Percentiles rank a stretch among this genome's conserved stretches.
Evolutionary conservation across 2,888 invertebrate species (phyloP).

Genomic region (Schizaphis graminum): DNA sequence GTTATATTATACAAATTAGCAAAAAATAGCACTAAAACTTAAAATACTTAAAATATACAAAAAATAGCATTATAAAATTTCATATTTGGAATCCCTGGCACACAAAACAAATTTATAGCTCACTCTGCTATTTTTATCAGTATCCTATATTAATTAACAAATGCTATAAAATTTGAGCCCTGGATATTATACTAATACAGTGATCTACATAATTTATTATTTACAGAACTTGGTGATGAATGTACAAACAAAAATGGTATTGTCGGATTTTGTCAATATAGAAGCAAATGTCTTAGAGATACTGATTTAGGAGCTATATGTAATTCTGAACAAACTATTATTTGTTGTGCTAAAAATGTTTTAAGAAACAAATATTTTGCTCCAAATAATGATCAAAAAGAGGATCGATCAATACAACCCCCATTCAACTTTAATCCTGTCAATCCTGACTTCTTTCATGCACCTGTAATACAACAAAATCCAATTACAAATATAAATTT

Average conservation of each 20-base stretch:
- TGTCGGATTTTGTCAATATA: slow-evolving; percentile 47
- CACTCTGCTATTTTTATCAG: no score
- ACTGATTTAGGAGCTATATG: slow-evolving; percentile 49
- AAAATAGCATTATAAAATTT: no score
- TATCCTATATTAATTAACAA: no score
- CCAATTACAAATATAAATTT: slow-evolving; percentile 26
- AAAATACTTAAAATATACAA: no score
- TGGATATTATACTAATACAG: not conserved
- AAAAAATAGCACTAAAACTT: no score
- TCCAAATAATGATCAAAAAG: slow-evolving; percentile 24
- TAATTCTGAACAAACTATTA: slow-evolving; percentile 30
- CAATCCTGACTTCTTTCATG: slow-evolving; percentile 44
- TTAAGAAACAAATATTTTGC: not conserved
- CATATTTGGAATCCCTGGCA: no score
- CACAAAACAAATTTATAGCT: no score
- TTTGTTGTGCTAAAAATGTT: slow-evolving; percentile 47
- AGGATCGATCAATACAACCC: slow-evolving; percentile 5
- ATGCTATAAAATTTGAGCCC: no score
- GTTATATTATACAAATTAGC: no score
- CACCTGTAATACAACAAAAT: not conserved
- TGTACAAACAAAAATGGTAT: slow-evolving; percentile 54
- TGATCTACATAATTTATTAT: not conserved
- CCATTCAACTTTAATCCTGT: slow-evolving; percentile 22
- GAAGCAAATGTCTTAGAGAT: slow-evolving; percentile 37
- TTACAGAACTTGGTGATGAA: slow-evolving; percentile 53